Evolutionary conservation across 2,113 vertebrate genomes (phyloP), one percentile per base, ranked within the genome.

Genomic region (Dissostichus mawsoni): DNA sequence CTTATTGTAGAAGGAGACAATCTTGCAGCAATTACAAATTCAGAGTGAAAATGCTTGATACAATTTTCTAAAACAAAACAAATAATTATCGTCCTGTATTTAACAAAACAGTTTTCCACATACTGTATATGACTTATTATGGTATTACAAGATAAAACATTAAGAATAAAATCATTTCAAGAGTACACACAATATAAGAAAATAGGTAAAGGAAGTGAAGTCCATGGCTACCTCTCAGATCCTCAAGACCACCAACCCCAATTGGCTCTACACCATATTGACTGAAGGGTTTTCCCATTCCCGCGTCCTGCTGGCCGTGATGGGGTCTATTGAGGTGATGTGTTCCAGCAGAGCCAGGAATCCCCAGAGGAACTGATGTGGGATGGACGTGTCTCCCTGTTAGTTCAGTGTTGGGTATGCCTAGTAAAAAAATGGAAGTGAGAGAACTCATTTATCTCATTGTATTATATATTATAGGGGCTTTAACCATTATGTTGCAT

Each of bases 201-300:
- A 71, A 68, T 10, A 1, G 18, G 6, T 17, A 18, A 25, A 29
- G 29, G 4, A 16, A 44, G 3, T 8, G 20, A 18, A 61, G 10
- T 69, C 2, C 17, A 74, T 1, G 48, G 9, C 13, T 94, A 98
- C 97, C 96, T 91, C 79, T 81, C 8, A 94, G 88, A 78, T 92
- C 92, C n/a, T 90, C 93, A 59, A 96, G 85, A 70, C 82, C 87
- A 4, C 83, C 80, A 65, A 93, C 69, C 14, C 92, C 63, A 95
- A 96, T 95, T 0, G 93, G 74, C 52, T 87, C 91, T 63, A 75
- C 44, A 57, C 91, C 69, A 76, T 90, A 78, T 0, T 94, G 96
- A 59, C 69, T 17, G 84, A 91, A 95, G 4, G 92, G 44, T 66
- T 95, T 96, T 18, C 86, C 91, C 56, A 95, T 53, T 69, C 92